Conservation (phyloP, 2,888 invertebrate species). For the Platycheirus rosarum region DNA sequence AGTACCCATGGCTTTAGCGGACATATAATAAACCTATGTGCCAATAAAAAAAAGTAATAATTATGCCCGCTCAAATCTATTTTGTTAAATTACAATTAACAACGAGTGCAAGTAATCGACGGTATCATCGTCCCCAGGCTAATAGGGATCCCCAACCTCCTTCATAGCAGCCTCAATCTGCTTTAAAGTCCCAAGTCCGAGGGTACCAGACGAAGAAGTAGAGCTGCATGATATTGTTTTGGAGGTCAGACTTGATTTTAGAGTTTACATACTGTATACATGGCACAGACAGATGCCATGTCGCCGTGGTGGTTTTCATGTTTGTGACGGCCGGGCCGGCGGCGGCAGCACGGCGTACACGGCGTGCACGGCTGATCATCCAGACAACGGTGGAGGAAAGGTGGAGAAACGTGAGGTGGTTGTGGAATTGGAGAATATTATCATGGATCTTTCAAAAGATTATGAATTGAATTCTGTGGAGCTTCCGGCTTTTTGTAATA, state of each 20-base stretch:
- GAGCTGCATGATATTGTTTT: constrained; percentile 57
- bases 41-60: constrained; percentile 58
- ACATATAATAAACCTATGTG: constrained; percentile 37
- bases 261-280: constrained; percentile 15
- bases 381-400: constrained; percentile 20
- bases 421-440: constrained; percentile 47
- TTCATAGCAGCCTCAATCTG: constrained; percentile 17
- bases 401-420: constrained; percentile 16
- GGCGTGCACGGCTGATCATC: not conserved
- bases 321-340: not conserved
- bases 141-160: constrained; percentile 35
- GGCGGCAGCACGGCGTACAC: too few relatives aligned
- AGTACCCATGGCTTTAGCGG: not conserved
- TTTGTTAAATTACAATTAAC: constrained; percentile 68
- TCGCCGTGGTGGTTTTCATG: not conserved
- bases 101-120: constrained; percentile 48
- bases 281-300: constrained; percentile 46
- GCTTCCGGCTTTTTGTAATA: constrained; percentile 65
- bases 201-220: constrained; percentile 6
- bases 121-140: constrained; percentile 17
- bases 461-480: constrained; percentile 45
- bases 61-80: constrained; percentile 57
- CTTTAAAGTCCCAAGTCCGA: constrained; percentile 3
- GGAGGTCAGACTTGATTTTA: constrained; percentile 66
- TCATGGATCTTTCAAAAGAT: constrained; percentile 43